Evolutionary conservation across 1,140 invertebrate genomes (phyloP).

Genomic region (Acromyrmex echinatior): DNA sequence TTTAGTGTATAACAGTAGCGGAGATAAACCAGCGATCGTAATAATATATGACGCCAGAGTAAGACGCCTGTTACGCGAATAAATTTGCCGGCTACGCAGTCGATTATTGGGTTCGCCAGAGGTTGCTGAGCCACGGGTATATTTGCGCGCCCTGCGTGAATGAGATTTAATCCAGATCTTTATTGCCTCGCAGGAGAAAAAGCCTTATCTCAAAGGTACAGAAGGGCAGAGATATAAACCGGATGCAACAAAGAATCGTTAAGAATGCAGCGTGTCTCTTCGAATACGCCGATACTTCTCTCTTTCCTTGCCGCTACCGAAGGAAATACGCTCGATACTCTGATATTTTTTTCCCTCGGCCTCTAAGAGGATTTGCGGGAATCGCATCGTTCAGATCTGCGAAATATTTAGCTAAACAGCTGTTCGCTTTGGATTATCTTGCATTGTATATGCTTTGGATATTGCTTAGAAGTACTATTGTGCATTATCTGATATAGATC

Average conservation of each 20-base stretch:
- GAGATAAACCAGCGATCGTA: slow-evolving; percentile 61
- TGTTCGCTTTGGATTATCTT: slow-evolving; percentile 14
- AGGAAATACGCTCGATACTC: neutral
- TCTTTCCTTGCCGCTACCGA: neutral
- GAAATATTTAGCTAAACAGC: slow-evolving; percentile 19
- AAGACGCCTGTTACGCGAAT: slow-evolving; percentile 74
- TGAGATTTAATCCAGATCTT: slow-evolving; percentile 77
- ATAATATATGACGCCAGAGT: slow-evolving; percentile 69
- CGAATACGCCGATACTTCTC: neutral
- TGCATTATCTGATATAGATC: neutral
- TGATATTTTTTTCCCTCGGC: neutral
- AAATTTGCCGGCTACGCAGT: slow-evolving; percentile 64
- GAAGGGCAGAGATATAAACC: neutral
- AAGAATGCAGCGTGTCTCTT: slow-evolving; percentile 13
- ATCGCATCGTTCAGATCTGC: neutral
- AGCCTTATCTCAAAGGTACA: neutral
- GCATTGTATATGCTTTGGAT: neutral
- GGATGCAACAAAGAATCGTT: slow-evolving; percentile 7
- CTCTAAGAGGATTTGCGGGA: slow-evolving; percentile 25
- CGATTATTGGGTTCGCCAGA: slow-evolving; percentile 66
- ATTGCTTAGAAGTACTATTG: neutral
- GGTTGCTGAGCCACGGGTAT: slow-evolving; percentile 48
- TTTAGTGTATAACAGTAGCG: neutral
- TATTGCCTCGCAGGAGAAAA: slow-evolving; percentile 66
- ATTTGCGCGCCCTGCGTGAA: slow-evolving; percentile 55